Evolutionary conservation across 2,888 invertebrate genomes (phyloP).

Genomic region (Plebejus anna): DNA sequence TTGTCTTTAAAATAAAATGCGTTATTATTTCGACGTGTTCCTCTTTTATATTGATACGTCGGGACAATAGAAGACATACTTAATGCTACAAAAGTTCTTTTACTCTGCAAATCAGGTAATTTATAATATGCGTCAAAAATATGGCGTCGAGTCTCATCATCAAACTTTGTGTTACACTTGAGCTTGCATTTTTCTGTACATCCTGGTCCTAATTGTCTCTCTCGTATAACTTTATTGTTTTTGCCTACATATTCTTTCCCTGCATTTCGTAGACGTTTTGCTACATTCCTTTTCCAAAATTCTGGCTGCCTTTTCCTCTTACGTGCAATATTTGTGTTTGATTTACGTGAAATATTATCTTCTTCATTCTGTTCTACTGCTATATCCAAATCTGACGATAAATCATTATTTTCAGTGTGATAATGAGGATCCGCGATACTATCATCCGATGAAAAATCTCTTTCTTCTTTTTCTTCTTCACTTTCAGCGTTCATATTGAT

Average conservation of each 20-base stretch:
- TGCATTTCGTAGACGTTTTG: constrained; percentile 33
- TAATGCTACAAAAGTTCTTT: constrained; percentile 33
- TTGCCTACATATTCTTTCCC: constrained; percentile 32
- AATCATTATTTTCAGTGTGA: constrained; percentile 27
- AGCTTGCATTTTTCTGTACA: constrained; percentile 33
- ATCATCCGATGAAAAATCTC: constrained; percentile 34
- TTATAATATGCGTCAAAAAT: constrained; percentile 32
- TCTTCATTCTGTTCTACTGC: constrained; percentile 25
- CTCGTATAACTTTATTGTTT: constrained; percentile 33
- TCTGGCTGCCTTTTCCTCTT: constrained; percentile 3
- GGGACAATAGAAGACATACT: constrained; percentile 32
- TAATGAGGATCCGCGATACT: constrained; percentile 30
- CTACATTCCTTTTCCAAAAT: constrained; percentile 33
- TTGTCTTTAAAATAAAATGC: too few species aligned
- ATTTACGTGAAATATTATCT: too few species aligned
- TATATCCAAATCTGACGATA: constrained; percentile 31
- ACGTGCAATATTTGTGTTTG: too few species aligned
- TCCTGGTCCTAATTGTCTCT: constrained; percentile 32
- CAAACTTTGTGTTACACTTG: background rate
- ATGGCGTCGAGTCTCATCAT: constrained; percentile 1
- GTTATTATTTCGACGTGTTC: constrained; percentile 28
- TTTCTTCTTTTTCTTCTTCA: constrained; percentile 32
- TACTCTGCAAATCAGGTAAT: constrained; percentile 32
- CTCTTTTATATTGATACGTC: constrained; percentile 34
- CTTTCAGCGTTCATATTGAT: background rate